A percentile compares a stretch with the other conserved stretches of the same genome.
phyloP scores from a whole-genome alignment of 2,797 vertebrate species.

The Sebastes vulpes region DNA sequence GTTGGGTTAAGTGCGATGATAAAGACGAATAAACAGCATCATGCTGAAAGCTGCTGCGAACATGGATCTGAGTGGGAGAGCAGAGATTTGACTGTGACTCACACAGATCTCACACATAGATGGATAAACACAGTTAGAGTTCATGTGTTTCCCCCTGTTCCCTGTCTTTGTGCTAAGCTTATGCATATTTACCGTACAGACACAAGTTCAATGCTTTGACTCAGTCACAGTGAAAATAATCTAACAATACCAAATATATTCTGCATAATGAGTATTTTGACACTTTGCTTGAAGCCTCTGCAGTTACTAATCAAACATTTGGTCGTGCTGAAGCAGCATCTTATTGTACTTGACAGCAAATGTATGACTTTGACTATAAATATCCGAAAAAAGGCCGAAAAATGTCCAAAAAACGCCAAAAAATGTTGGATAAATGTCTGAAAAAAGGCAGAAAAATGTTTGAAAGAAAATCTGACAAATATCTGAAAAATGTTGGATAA shows the following conservation, averaged over 20 bases:
- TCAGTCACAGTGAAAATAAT: neutral
- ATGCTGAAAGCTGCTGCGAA: neutral
- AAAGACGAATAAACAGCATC: neutral
- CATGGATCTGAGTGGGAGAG: slow-evolving; percentile 2
- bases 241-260: neutral
- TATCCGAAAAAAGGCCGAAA: no score
- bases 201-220: no score
- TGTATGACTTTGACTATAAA: neutral
- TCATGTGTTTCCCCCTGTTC: neutral
- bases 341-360: neutral
- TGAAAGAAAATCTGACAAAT: no score
- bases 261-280: neutral
- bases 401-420: no score
- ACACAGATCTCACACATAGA: neutral
- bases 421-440: no score
- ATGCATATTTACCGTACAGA: no score
- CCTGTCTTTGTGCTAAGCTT: no score
- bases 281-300: neutral
- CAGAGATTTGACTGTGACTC: neutral
- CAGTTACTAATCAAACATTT: neutral
- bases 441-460: no score
- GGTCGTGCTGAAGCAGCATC: neutral
- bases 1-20: neutral
- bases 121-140: neutral
- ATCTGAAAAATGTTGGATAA: no score